Evolutionary conservation across 2,888 invertebrate genomes (phyloP).

Genomic region (Elmis aenea): DNA sequence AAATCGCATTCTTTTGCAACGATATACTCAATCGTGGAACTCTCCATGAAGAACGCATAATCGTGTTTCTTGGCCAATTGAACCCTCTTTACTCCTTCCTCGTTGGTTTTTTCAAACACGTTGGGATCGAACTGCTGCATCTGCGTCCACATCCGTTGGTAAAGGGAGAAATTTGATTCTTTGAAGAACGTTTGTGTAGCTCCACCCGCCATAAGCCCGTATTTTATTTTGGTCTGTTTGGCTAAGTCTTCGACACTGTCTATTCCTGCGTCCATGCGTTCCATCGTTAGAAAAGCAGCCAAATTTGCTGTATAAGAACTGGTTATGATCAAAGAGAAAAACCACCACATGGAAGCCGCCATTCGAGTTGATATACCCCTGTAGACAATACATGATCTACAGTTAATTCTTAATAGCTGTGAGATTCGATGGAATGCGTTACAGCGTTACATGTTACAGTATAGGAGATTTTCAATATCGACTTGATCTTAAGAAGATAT

Average conservation of each 20-base stretch:
- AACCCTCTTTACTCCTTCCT: constrained; percentile 83
- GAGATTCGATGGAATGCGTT: no score
- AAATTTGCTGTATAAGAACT: constrained; percentile 93
- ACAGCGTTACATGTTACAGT: no score
- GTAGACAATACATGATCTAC: constrained; percentile 13
- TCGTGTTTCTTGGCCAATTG: constrained; percentile 66
- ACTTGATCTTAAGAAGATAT: no score
- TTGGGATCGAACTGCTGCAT: constrained; percentile 79
- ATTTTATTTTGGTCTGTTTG: constrained; percentile 91
- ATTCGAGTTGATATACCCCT: constrained; percentile 87
- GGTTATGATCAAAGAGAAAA: constrained; percentile 85
- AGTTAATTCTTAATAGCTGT: no score
- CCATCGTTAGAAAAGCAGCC: constrained; percentile 88
- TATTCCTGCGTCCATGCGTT: constrained; percentile 82
- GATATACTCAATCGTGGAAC: constrained; percentile 89
- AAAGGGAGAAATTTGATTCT: constrained; percentile 28
- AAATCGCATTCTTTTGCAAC: constrained; percentile 80
- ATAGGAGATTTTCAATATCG: no score
- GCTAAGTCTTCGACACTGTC: constrained; percentile 87
- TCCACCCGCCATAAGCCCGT: constrained; percentile 85
- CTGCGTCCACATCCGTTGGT: constrained; percentile 28
- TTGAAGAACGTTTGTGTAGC: constrained; percentile 87
- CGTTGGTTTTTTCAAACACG: constrained; percentile 77
- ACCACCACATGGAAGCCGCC: constrained; percentile 89
- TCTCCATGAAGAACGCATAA: constrained; percentile 97